These are phyloP conservation scores for Diglossa cyanea DNA, from an alignment of 2,797 vertebrate species.

Conservation along the genomic window DNA sequence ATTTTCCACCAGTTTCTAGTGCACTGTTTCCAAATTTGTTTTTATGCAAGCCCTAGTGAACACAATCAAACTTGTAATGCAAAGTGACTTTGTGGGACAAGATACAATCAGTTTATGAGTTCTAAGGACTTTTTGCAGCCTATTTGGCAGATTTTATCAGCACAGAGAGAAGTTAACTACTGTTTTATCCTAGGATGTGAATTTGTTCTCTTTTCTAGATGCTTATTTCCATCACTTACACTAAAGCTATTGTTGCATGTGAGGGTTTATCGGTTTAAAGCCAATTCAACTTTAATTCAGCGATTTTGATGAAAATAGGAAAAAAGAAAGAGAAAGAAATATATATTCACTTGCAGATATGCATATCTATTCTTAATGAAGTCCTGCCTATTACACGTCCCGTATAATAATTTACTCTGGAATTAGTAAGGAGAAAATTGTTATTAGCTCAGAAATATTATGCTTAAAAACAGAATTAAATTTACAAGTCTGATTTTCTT, in stretches of 20 bases:
- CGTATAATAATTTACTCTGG: not conserved
- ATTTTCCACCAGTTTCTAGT: constrained; percentile 20
- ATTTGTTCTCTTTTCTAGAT: not conserved
- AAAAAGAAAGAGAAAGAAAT: not conserved
- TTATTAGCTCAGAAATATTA: not conserved
- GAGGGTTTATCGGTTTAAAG: not conserved
- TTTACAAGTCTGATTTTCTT: not conserved
- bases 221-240: not conserved
- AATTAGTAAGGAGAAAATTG: not conserved
- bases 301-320: not conserved
- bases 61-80: not conserved
- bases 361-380: not conserved
- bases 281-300: not conserved
- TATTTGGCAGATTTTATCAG: not conserved
- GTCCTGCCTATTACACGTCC: not conserved
- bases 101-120: not conserved
- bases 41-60: constrained; percentile 4
- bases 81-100: not conserved
- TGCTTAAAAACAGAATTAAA: not conserved
- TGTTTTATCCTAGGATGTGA: not conserved
- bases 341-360: not conserved
- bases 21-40: not conserved
- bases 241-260: not conserved
- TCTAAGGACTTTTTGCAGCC: not conserved
- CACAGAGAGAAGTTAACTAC: not conserved